Evolutionary conservation across 37 sponge, comb jelly and placozoan species (phyloP).

Genomic region (Haliclona indistincta): DNA sequence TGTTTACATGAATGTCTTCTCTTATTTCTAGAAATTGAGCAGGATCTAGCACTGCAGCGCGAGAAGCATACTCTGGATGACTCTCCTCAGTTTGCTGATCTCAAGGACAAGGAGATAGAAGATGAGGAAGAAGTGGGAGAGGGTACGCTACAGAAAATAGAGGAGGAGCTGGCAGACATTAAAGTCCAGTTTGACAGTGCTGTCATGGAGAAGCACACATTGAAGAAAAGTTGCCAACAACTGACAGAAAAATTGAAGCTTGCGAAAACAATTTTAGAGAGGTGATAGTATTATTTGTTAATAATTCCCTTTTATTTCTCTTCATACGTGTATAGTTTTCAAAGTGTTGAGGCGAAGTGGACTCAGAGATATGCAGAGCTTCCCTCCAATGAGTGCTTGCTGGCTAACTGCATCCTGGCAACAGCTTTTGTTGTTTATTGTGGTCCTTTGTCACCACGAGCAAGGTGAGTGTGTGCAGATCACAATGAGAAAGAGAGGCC

Average conservation of each 20-base stretch:
- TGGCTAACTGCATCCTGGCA: constrained; percentile 69
- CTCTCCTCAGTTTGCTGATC: background rate
- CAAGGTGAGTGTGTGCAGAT: constrained; percentile 2
- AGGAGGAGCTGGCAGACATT: constrained; percentile 35
- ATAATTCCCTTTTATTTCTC: background rate
- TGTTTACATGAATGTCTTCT: background rate
- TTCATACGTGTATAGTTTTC: constrained; percentile 22
- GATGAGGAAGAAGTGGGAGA: background rate
- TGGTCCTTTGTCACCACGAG: constrained; percentile 48
- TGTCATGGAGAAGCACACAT: constrained; percentile 74
- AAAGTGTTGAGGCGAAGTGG: constrained; percentile 47
- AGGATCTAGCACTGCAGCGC: background rate
- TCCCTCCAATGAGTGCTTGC: constrained; percentile 18
- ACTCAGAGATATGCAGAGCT: constrained; percentile 21
- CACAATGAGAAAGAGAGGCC: no score
- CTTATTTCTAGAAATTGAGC: no score
- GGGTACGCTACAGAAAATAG: background rate
- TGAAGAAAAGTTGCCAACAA: constrained; percentile 54
- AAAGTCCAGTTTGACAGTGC: constrained; percentile 63
- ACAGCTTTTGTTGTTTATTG: constrained; percentile 86
- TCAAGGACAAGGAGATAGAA: background rate
- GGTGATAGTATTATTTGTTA: constrained; percentile 22
- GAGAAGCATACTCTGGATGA: background rate
- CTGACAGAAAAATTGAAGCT: constrained; percentile 68
- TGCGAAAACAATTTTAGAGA: constrained; percentile 61